These are phyloP conservation scores for Arion vulgaris DNA, from an alignment of 1,140 invertebrate genomes.

Conservation along the genomic window DNA sequence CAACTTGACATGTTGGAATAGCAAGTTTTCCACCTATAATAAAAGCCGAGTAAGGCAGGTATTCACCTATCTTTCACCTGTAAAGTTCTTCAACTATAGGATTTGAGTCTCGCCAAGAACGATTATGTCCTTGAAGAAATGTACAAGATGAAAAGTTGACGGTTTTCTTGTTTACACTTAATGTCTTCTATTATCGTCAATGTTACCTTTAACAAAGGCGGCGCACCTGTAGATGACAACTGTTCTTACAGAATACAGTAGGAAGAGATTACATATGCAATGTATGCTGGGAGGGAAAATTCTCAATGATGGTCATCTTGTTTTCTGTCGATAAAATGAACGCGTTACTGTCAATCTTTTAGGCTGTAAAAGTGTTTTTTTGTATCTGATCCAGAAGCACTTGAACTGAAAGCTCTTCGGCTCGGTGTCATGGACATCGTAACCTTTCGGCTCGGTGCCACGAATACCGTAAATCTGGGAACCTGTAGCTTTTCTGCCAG, in stretches of 20 bases:
- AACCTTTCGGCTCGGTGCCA: too few relatives aligned
- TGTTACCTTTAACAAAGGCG: background rate
- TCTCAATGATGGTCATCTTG: background rate
- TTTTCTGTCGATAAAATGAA: background rate
- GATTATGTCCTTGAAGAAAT: slow-evolving; percentile 6
- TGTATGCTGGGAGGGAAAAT: background rate
- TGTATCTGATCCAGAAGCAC: too few relatives aligned
- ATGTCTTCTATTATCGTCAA: background rate
- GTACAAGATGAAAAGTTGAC: background rate
- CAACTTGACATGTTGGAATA: slow-evolving; percentile 7
- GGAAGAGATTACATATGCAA: background rate
- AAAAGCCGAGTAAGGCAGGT: background rate
- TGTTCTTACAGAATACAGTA: background rate
- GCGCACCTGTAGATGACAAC: background rate
- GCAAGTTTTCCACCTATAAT: background rate
- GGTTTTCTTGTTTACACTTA: background rate
- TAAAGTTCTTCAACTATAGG: background rate
- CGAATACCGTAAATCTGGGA: too few relatives aligned
- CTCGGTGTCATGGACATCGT: too few relatives aligned
- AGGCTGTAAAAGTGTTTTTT: too few relatives aligned
- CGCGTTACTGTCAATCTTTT: background rate
- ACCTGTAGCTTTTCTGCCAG: too few relatives aligned
- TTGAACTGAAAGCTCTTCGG: too few relatives aligned
- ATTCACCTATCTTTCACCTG: background rate
- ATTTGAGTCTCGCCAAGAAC: background rate